Conservation (phyloP, 2,113 vertebrate species). For the Anoplopoma fimbria region DNA sequence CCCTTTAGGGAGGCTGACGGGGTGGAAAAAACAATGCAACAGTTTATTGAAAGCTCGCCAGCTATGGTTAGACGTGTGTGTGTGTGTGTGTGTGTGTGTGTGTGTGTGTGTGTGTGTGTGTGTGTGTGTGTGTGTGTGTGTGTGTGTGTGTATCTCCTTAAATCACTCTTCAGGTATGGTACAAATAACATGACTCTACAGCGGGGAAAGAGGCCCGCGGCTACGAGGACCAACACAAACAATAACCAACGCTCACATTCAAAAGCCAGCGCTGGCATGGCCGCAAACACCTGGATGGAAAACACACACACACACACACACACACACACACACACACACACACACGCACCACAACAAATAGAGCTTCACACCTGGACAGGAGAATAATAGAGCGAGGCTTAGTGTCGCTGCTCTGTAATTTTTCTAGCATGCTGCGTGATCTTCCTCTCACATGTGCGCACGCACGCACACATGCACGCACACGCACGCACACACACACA, state of each 20-base stretch:
- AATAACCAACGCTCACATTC: constrained; percentile 40
- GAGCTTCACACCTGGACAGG: constrained; percentile 69
- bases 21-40: constrained; percentile 58
- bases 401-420: constrained; percentile 70
- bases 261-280: constrained; percentile 25
- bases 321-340: constrained; percentile 18
- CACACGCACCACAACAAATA: constrained; percentile 40
- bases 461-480: neutral
- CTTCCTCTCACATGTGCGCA: constrained; percentile 17
- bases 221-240: constrained; percentile 50
- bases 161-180: constrained; percentile 67
- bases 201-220: constrained; percentile 5
- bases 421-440: constrained; percentile 26
- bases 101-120: neutral
- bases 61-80: constrained; percentile 11
- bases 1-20: constrained; percentile 22
- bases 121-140: constrained; percentile 34
- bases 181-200: constrained; percentile 68
- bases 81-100: constrained; percentile 15
- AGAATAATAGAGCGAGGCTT: constrained; percentile 58
- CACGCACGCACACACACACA: constrained; percentile 19
- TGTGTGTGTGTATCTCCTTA: constrained; percentile 7
- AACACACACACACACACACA: constrained; percentile 49
- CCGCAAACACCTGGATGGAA: constrained; percentile 69
- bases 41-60: constrained; percentile 47